These are phyloP conservation scores for Eupithecia insigniata DNA, from an alignment of 2,888 invertebrate genomes.

Conservation along the genomic window DNA sequence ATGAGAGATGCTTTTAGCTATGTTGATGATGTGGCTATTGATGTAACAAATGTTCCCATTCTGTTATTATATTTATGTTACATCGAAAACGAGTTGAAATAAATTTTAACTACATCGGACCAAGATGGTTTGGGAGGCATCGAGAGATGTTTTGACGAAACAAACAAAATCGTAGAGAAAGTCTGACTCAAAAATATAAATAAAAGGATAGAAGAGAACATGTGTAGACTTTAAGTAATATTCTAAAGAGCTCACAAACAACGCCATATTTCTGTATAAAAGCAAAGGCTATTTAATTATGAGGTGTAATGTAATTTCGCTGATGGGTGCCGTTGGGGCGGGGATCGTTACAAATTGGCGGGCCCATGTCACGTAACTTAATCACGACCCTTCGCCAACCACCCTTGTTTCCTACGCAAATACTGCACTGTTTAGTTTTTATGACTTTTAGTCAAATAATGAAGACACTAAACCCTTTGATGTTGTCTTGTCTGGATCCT, in stretches of 20 bases:
- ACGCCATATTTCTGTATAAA: conserved; percentile 63
- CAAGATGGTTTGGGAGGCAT: not conserved
- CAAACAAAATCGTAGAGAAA: not conserved
- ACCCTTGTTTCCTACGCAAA: conserved; percentile 55
- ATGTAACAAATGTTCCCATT: conserved; percentile 24
- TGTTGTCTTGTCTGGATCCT: not conserved
- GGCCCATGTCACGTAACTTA: conserved; percentile 80
- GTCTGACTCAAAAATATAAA: not conserved
- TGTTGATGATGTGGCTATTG: conserved; percentile 53
- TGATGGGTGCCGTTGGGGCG: conserved; percentile 57
- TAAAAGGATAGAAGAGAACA: not conserved
- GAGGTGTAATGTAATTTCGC: conserved; percentile 69
- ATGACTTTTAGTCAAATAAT: conserved; percentile 20
- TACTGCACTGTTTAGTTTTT: conserved; percentile 41
- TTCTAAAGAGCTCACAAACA: conserved; percentile 43
- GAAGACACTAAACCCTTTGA: not conserved
- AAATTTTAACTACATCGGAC: not conserved
- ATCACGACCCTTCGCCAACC: conserved; percentile 66
- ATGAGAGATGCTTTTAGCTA: conserved; percentile 76
- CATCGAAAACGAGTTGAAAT: not conserved
- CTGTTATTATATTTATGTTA: conserved; percentile 21
- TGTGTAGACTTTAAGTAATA: conserved; percentile 25
- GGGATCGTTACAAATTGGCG: conserved; percentile 76
- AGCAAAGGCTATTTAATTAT: conserved; percentile 73
- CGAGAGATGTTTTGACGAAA: not conserved